A percentile compares a stretch with the other conserved stretches of the same genome.
These are phyloP conservation scores for Turnix velox DNA, from an alignment of 2,113 vertebrate species.

Conservation along the genomic window DNA sequence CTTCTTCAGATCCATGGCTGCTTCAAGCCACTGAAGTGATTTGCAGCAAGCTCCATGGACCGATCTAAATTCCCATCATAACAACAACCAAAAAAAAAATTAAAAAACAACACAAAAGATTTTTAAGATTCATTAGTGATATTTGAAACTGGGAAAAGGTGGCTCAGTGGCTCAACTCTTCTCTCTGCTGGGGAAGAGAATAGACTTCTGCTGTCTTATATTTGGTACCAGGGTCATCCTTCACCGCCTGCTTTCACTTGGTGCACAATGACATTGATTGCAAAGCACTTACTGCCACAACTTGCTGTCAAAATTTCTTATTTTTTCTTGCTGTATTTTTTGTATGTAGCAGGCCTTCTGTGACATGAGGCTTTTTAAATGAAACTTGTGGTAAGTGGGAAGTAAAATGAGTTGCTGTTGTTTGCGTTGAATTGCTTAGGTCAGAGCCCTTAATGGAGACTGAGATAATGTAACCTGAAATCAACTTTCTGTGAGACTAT, in stretches of 20 bases:
- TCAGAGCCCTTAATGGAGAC: constrained; percentile 9
- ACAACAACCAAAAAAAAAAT: not conserved
- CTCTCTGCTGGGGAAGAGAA: not conserved
- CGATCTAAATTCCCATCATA: not conserved
- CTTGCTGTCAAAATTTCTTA: constrained; percentile 6
- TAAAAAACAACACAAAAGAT: not conserved
- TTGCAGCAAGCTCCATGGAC: not conserved
- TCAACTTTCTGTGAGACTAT: not conserved
- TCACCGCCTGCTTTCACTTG: constrained; percentile 43
- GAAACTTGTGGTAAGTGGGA: constrained; percentile 11
- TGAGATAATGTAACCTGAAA: not conserved
- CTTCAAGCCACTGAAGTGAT: not conserved
- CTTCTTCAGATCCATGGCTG: not conserved
- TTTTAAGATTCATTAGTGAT: not conserved
- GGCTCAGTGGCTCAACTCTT: not conserved
- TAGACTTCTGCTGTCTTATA: not conserved
- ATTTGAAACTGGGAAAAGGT: not conserved
- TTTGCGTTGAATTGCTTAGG: constrained; percentile 6
- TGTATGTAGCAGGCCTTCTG: not conserved
- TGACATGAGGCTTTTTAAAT: constrained; percentile 44
- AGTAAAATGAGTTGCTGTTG: constrained; percentile 25
- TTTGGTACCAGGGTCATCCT: constrained; percentile 25
- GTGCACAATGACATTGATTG: constrained; percentile 6
- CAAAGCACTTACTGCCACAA: constrained; percentile 42
- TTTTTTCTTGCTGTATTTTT: constrained; percentile 32